Conservation (phyloP, 2,797 vertebrate species). For the Alfaro cultratus region DNA sequence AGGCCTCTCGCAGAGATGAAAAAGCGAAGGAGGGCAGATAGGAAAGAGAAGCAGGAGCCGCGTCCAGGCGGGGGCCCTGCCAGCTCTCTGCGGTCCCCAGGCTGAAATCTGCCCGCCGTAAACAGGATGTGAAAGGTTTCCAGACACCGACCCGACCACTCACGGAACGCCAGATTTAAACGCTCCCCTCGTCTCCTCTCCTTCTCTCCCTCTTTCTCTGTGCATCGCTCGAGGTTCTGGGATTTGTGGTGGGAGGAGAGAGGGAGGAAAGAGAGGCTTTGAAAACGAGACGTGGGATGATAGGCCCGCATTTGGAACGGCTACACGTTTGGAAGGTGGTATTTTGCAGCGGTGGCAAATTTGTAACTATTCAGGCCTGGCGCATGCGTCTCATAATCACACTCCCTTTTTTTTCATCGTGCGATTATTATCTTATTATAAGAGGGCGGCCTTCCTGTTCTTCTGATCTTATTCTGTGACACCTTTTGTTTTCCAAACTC, state of each 20-base stretch:
- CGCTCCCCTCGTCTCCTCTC: conserved; percentile 69
- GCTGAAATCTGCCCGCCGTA: conserved; percentile 82
- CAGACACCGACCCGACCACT: conserved; percentile 84
- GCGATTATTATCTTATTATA: conserved; percentile 63
- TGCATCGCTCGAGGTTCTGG: conserved; percentile 69
- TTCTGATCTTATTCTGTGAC: conserved; percentile 54
- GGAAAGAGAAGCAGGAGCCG: conserved; percentile 59
- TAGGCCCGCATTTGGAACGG: conserved; percentile 73
- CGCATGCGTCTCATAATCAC: conserved; percentile 68
- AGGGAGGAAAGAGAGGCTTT: conserved; percentile 76
- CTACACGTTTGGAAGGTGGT: conserved; percentile 74
- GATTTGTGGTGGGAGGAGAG: conserved; percentile 80
- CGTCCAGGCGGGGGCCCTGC: conserved; percentile 73
- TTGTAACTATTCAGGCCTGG: conserved; percentile 74
- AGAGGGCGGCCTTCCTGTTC: conserved; percentile 39
- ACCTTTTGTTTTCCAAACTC: conserved; percentile 56
- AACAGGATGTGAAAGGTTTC: conserved; percentile 88
- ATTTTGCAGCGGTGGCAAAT: conserved; percentile 78
- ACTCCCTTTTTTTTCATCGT: conserved; percentile 53
- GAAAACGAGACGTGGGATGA: conserved; percentile 79
- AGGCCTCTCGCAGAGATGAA: conserved; percentile 50
- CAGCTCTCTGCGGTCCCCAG: conserved; percentile 78
- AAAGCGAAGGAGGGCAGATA: conserved; percentile 48
- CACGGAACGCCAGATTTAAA: conserved; percentile 85
- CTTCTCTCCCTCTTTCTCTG: conserved; percentile 36